Conservation (phyloP, 2,113 vertebrate genomes). For the Gavialis gangeticus region DNA sequence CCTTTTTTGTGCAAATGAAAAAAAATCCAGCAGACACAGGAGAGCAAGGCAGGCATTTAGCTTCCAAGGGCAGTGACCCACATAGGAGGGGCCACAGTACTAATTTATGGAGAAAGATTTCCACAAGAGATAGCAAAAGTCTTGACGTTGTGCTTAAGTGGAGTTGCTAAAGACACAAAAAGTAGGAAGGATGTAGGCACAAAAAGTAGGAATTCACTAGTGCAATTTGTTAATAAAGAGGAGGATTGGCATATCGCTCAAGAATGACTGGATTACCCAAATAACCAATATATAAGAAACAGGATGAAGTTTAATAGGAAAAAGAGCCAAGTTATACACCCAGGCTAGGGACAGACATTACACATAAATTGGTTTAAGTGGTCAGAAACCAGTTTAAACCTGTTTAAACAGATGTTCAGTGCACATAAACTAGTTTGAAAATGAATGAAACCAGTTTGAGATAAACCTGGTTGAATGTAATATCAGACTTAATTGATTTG, state of each 20-base stretch:
- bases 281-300: no score
- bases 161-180: neutral
- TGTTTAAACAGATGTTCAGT: no score
- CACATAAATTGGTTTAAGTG: no score
- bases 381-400: no score
- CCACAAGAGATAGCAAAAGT: neutral
- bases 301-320: no score
- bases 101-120: neutral
- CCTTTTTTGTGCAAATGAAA: neutral
- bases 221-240: conserved; percentile 1
- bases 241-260: neutral
- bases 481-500: no score
- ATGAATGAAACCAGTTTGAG: no score
- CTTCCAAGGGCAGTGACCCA: neutral
- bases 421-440: no score
- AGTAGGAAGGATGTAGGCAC: no score
- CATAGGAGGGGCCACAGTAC: neutral
- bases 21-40: neutral
- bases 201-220: neutral
- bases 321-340: no score
- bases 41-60: fast-evolving
- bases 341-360: no score
- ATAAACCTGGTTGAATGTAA: no score
- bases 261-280: neutral
- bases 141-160: neutral